phyloP scores from a whole-genome alignment of 2,888 invertebrate species.

The Lasioglossum lativentre region DNA sequence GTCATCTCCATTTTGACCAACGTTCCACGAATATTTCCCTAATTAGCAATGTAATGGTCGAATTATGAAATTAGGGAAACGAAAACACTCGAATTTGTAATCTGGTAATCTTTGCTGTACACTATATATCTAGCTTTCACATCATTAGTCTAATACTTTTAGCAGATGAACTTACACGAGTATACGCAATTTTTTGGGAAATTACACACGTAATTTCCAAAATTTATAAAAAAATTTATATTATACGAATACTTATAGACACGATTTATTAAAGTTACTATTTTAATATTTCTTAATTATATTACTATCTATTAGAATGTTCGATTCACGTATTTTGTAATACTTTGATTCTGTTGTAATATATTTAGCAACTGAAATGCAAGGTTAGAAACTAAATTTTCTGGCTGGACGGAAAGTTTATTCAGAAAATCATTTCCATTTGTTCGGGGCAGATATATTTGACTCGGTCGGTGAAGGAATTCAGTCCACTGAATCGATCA shows the following conservation, averaged over 20 bases:
- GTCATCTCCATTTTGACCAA: slow-evolving; percentile 46
- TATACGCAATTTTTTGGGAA: too few species aligned
- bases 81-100: background rate
- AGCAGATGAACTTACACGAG: too few species aligned
- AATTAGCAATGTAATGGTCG: slow-evolving; percentile 8
- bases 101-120: background rate
- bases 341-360: background rate
- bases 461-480: slow-evolving; percentile 12
- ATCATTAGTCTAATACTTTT: background rate
- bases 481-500: slow-evolving; percentile 19
- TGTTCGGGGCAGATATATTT: background rate
- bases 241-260: background rate
- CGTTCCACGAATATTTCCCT: slow-evolving; percentile 20
- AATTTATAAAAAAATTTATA: background rate
- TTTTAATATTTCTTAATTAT: background rate
- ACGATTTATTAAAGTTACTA: background rate
- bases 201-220: background rate
- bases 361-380: background rate
- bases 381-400: background rate
- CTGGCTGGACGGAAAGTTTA: background rate
- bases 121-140: background rate
- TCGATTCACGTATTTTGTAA: too few species aligned
- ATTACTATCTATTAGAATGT: too few species aligned
- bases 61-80: background rate
- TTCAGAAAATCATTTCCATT: background rate